Evolutionary conservation across 2,797 vertebrate genomes (phyloP), one percentile per base, ranked within the genome.

Genomic region (Acanthopagrus latus): DNA sequence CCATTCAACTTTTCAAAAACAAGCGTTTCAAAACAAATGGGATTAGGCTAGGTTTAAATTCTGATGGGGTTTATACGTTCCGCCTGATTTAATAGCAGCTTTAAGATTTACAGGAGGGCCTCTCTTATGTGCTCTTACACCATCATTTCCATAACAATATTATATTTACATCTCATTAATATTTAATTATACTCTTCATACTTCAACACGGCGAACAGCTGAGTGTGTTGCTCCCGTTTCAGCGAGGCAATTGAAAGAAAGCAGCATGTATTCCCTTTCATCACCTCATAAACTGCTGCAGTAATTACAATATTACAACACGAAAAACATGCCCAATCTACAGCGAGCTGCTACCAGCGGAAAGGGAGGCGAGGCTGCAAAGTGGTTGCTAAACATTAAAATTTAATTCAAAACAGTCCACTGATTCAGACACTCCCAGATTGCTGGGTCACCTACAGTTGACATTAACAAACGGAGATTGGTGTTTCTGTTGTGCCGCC

Each of bases 381-480:
- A 90, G 85, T 80, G 90, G 84, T 79, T 84, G 87, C 86, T 73
- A 78, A 81, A 91, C 87, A 91, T 92, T 91, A 88, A 89, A 91
- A 93, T 94, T 91, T 80, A 85, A 94, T 94, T 93, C 89, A 92
- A 93, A 94, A 87, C 90, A 91, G 84, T 87, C 88, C 85, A 77
- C 75, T 64, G 87, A 91, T 89, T 91, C 89, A 89, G 91, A 88
- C 91, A 82, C 90, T 91, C 90, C 87, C 87, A 82, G 86, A 83
- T 79, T 71, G 77, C 54, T 50, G 88, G 91, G 92, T 94, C 92
- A 93, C 91, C 91, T 89, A 87, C 91, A 86, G 89, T 86, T 89
- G 87, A 91, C 87, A 81, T 77, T 56, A 81, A 80, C 83, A 81
- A 88, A 90, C 85, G 67, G 77, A 82, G 88, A 91, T 82, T 71